Evolutionary conservation across 2,797 vertebrate species (phyloP).

Genomic region (Coccyzus lansbergi): DNA sequence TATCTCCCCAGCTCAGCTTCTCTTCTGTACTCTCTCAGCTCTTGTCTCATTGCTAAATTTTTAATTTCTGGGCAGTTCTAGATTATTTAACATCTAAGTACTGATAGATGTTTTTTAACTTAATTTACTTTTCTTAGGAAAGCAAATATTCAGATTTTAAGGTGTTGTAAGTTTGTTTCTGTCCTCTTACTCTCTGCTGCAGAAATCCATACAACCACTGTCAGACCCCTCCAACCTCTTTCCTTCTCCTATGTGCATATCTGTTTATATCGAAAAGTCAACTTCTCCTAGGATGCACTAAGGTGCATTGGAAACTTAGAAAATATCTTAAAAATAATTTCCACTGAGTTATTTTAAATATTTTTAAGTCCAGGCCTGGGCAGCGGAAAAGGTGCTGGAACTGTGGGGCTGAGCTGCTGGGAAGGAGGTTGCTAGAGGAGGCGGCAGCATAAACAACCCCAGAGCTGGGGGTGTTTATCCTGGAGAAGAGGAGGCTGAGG

Average conservation of each 20-base stretch:
- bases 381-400: no score
- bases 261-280: not conserved
- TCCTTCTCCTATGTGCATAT: not conserved
- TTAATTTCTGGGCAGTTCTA: not conserved
- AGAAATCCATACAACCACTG: not conserved
- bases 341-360: constrained; percentile 23
- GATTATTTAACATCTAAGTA: not conserved
- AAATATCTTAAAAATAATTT: constrained; percentile 26
- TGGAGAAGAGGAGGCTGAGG: no score
- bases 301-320: not conserved
- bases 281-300: not conserved
- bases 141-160: not conserved
- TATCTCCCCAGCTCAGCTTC: not conserved
- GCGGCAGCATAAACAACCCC: no score
- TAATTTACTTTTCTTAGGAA: not conserved
- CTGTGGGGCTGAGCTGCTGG: no score
- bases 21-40: not conserved
- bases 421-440: no score
- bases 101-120: not conserved
- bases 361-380: not conserved
- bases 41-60: not conserved
- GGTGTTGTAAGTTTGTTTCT: not conserved
- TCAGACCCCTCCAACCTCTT: not conserved
- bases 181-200: not conserved
- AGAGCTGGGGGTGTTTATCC: no score